A percentile compares a stretch with the other conserved stretches of the same genome.
These are phyloP conservation scores for Cygnus atratus DNA, from an alignment of 2,113 vertebrate genomes.

Conservation along the genomic window DNA sequence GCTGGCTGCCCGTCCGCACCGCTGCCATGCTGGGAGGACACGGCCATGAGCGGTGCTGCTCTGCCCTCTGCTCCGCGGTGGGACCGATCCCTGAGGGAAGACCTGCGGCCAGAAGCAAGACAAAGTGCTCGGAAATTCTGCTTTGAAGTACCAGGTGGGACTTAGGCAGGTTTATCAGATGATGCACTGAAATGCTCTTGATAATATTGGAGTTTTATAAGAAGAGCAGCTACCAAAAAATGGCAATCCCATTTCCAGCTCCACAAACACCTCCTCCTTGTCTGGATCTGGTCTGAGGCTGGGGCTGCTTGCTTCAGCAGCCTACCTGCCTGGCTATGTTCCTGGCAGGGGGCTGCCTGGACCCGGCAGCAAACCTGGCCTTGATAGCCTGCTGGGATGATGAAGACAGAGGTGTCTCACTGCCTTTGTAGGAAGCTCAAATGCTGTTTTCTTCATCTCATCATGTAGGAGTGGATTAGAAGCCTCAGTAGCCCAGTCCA, in stretches of 20 bases:
- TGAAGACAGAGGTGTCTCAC: background rate
- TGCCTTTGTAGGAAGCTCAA: background rate
- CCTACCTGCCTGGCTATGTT: background rate
- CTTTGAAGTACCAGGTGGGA: background rate
- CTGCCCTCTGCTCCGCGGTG: background rate
- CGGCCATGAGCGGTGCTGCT: background rate
- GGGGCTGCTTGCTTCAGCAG: background rate
- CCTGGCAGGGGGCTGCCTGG: background rate
- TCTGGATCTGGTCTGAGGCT: background rate
- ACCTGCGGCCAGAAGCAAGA: background rate
- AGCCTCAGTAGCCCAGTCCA: background rate
- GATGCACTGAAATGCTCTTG: background rate
- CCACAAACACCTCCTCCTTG: background rate
- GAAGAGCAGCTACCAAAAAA: background rate
- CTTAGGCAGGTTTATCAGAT: background rate
- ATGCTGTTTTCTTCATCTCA: background rate
- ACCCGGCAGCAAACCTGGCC: background rate
- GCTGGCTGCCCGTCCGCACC: background rate
- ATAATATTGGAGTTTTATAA: background rate
- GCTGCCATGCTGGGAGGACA: background rate
- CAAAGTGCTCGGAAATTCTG: background rate
- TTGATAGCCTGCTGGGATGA: background rate
- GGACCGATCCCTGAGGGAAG: background rate
- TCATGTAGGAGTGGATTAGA: background rate
- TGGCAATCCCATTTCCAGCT: rapidly evolving